Evolutionary conservation across 2,797 vertebrate species (phyloP).

Genomic region (Leuciscus waleckii): DNA sequence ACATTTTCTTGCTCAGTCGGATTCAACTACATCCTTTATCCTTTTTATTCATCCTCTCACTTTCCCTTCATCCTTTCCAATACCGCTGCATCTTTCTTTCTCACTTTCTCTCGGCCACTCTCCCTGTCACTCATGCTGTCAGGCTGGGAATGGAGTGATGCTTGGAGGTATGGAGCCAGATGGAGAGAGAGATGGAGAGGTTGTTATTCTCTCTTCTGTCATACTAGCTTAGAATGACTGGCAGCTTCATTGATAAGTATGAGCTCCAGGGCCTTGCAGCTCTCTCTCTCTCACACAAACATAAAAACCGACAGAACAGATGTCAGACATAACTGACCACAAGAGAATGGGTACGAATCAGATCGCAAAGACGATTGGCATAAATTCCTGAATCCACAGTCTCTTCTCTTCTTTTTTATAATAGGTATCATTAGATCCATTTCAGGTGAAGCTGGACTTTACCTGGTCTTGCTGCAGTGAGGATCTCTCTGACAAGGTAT

Average conservation of each 20-base stretch:
- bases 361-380: constrained; percentile 1
- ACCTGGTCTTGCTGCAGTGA: constrained; percentile 55
- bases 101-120: constrained; percentile 17
- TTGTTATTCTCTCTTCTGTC: constrained; percentile 68
- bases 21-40: constrained; percentile 6
- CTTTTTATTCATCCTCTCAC: constrained; percentile 36
- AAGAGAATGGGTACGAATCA: constrained; percentile 18
- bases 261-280: constrained; percentile 64
- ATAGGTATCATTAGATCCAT: not conserved
- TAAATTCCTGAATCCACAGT: not conserved
- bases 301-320: constrained; percentile 51
- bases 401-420: not conserved
- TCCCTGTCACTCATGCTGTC: constrained; percentile 49
- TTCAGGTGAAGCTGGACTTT: not conserved
- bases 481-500: constrained; percentile 51
- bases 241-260: constrained; percentile 74
- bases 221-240: constrained; percentile 70
- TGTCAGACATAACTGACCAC: constrained; percentile 37
- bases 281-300: constrained; percentile 54
- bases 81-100: not conserved
- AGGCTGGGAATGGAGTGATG: constrained; percentile 34
- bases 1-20: not conserved
- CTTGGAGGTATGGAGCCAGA: constrained; percentile 56
- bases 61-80: constrained; percentile 7
- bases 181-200: constrained; percentile 51